Percentiles rank a stretch among this genome's conserved stretches.
These are phyloP conservation scores for Brassicogethes aeneus DNA, from an alignment of 2,888 invertebrate species.

Conservation along the genomic window DNA sequence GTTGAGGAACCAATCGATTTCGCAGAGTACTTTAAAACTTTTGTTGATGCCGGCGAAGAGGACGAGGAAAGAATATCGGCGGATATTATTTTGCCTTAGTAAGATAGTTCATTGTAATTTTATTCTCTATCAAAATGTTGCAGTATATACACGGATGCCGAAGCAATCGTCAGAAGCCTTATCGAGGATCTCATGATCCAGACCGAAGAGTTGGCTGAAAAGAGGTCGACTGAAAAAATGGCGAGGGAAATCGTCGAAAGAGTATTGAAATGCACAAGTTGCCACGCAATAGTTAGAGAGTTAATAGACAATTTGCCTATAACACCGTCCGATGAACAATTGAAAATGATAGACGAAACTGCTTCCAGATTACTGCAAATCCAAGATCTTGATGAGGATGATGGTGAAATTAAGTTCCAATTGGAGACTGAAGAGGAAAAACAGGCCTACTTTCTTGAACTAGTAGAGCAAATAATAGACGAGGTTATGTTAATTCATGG, in stretches of 20 bases:
- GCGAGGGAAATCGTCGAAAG: constrained; percentile 22
- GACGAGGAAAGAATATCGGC: constrained; percentile 7
- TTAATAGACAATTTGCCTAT: constrained; percentile 26
- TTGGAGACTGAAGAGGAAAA: constrained; percentile 22
- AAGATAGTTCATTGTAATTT: constrained; percentile 3
- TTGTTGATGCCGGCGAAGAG: constrained; percentile 4
- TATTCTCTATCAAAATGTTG: no score
- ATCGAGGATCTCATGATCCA: constrained; percentile 25
- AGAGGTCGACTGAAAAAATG: constrained; percentile 20
- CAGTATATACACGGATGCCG: constrained; percentile 20
- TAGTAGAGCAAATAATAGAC: constrained; percentile 27
- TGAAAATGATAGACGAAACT: constrained; percentile 24
- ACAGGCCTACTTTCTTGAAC: constrained; percentile 17
- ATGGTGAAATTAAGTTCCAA: background rate
- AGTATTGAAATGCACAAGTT: constrained; percentile 24
- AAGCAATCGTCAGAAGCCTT: constrained; percentile 24
- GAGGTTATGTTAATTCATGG: constrained; percentile 17
- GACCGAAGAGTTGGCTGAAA: constrained; percentile 17
- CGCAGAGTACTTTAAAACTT: constrained; percentile 9
- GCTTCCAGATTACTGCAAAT: constrained; percentile 30
- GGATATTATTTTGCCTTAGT: background rate
- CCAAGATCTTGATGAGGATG: constrained; percentile 23
- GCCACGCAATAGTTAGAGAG: constrained; percentile 27
- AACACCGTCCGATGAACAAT: constrained; percentile 24
- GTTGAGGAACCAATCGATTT: constrained; percentile 16